Conservation (phyloP, 1,140 invertebrate genomes). For the Gryon sp. region DNA sequence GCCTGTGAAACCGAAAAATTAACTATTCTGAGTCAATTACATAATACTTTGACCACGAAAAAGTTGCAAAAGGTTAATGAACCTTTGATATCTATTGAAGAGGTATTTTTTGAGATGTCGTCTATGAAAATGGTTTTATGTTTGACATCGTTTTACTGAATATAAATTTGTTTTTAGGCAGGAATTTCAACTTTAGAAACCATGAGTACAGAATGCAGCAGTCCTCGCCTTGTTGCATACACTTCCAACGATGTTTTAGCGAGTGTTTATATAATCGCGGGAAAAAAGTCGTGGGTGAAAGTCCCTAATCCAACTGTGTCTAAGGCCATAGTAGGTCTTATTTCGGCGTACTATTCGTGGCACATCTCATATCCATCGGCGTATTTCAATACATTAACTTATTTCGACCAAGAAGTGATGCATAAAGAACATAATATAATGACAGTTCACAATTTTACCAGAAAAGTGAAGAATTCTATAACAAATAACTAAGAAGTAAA, state of each 20-base stretch:
- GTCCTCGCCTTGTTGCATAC: slow-evolving; percentile 11
- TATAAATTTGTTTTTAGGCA: too few relatives aligned
- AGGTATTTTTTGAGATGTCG: slow-evolving; percentile 13
- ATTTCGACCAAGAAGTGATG: too few relatives aligned
- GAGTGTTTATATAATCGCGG: slow-evolving; percentile 8
- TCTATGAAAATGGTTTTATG: too few relatives aligned
- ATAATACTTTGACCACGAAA: slow-evolving; percentile 1
- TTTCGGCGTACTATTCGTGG: slow-evolving; percentile 14
- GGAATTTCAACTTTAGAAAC: slow-evolving; percentile 9
- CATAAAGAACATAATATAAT: too few relatives aligned
- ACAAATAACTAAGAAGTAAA: too few relatives aligned
- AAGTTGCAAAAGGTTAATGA: slow-evolving; percentile 13
- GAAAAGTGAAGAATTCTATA: too few relatives aligned
- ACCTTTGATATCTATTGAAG: slow-evolving; percentile 10
- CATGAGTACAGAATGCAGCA: neutral
- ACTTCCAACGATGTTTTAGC: slow-evolving; percentile 4
- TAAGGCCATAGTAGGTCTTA: neutral
- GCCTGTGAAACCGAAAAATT: slow-evolving; percentile 14
- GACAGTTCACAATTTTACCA: too few relatives aligned
- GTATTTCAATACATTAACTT: slow-evolving; percentile 8
- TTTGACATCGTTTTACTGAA: too few relatives aligned
- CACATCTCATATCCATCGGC: slow-evolving; percentile 13
- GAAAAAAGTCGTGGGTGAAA: neutral
- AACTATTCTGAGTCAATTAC: slow-evolving; percentile 6
- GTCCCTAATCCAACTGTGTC: slow-evolving; percentile 15